Percentiles rank a stretch among this genome's conserved stretches.
These are phyloP conservation scores for Scopus umbretta DNA, from an alignment of 2,113 vertebrate species.

Conservation along the genomic window DNA sequence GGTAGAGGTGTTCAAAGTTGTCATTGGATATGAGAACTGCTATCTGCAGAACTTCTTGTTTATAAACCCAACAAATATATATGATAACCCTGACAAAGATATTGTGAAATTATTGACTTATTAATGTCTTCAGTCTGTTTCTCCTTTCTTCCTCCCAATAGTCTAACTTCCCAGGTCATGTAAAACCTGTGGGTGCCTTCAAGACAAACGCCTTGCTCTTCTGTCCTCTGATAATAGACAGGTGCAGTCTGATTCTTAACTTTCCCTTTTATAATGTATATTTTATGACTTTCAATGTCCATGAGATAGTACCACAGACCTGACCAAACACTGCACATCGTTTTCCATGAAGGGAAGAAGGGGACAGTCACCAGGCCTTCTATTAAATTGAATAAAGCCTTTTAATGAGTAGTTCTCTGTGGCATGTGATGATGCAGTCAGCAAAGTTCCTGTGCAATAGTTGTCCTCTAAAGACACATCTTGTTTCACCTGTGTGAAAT, in stretches of 20 bases:
- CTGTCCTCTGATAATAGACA: not conserved
- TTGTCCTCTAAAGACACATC: not conserved
- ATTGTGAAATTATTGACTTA: not conserved
- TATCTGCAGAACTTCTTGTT: not conserved
- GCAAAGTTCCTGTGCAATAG: not conserved
- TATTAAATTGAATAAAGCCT: not conserved
- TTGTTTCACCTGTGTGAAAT: not conserved
- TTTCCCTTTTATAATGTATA: not conserved
- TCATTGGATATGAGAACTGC: not conserved
- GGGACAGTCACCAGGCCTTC: not conserved
- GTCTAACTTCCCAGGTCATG: not conserved
- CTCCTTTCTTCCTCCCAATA: not conserved
- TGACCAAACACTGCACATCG: not conserved
- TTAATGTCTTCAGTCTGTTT: not conserved
- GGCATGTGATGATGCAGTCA: not conserved
- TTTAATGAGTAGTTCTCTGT: not conserved
- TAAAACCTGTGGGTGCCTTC: not conserved
- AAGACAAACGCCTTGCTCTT: not conserved
- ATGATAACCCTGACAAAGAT: not conserved
- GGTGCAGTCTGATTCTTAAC: not conserved
- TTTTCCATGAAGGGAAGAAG: not conserved
- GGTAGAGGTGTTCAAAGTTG: not conserved
- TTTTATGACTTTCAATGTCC: not conserved
- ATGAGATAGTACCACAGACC: not conserved
- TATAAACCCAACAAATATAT: not conserved